phyloP scores from a whole-genome alignment of 1,140 invertebrate genomes.

The Trachymyrmex cornetzi region DNA sequence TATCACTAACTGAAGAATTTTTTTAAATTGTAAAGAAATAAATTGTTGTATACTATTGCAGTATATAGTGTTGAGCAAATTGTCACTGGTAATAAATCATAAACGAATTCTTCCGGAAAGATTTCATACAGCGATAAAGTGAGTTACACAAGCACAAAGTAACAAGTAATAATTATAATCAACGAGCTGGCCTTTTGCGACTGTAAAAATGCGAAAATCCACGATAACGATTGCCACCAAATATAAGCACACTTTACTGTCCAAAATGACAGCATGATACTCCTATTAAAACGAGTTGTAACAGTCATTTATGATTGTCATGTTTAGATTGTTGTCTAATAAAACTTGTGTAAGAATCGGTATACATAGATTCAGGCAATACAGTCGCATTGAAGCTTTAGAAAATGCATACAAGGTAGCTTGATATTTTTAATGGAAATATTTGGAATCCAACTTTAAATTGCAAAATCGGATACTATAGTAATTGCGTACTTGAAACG shows the following conservation, averaged over 20 bases:
- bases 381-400: neutral
- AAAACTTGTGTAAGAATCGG: neutral
- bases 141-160: neutral
- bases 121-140: conserved; percentile 5
- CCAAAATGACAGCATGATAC: neutral
- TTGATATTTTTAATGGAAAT: neutral
- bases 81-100: conserved; percentile 58
- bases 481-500: neutral
- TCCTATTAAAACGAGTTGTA: conserved; percentile 25
- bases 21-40: neutral
- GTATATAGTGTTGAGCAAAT: neutral
- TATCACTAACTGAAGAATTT: neutral
- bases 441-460: neutral
- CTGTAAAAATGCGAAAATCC: conserved; percentile 67
- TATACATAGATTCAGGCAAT: neutral
- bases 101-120: conserved; percentile 4
- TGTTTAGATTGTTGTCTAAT: conserved; percentile 30
- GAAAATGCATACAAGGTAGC: neutral
- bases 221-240: conserved; percentile 16
- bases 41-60: neutral
- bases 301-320: conserved; percentile 7
- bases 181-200: conserved; percentile 43
- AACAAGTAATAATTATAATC: conserved; percentile 74
- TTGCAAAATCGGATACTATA: neutral
- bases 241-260: neutral